Conservation (phyloP, 2,797 vertebrate genomes). For the Sardinella longiceps region DNA sequence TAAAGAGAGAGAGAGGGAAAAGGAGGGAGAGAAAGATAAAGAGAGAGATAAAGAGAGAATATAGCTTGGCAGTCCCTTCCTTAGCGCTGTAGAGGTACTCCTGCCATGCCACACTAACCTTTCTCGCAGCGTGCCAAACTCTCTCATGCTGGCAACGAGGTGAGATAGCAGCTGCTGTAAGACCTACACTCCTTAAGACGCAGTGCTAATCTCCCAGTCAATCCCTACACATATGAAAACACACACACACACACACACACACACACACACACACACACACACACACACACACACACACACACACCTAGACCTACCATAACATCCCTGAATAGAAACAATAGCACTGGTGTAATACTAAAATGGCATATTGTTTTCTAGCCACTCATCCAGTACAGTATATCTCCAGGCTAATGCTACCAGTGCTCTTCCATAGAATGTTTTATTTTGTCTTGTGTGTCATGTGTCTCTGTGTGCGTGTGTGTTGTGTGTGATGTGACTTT, state of each 20-base stretch:
- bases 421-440: no score
- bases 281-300: background rate
- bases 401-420: no score
- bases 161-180: conserved; percentile 77
- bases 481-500: no score
- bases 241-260: conserved; percentile 30
- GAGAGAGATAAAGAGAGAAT: background rate
- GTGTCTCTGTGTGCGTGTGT: no score
- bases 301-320: background rate
- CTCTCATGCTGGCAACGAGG: conserved; percentile 70
- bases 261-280: conserved; percentile 39
- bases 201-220: conserved; percentile 78
- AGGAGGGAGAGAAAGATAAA: background rate
- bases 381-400: no score
- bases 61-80: conserved; percentile 22
- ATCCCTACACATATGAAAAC: conserved; percentile 60
- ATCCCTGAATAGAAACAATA: no score
- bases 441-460: no score
- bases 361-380: no score
- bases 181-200: conserved; percentile 69
- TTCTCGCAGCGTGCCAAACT: conserved; percentile 65
- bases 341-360: no score
- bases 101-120: conserved; percentile 72
- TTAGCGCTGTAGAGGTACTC: conserved; percentile 61
- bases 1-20: background rate